phyloP scores from a whole-genome alignment of 1,140 invertebrate genomes.

The Bicyclus anynana region DNA sequence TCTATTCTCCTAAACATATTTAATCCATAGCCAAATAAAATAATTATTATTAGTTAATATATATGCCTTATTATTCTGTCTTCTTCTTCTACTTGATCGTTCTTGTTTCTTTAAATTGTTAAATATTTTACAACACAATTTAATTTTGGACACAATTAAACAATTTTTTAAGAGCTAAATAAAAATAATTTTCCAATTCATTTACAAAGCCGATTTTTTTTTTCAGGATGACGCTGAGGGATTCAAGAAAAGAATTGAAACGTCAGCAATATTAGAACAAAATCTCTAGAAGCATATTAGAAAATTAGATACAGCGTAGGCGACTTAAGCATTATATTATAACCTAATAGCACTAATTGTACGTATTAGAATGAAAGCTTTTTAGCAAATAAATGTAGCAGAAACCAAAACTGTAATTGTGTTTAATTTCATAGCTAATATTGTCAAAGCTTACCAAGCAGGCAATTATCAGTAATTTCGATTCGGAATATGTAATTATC shows the following conservation, averaged over 20 bases:
- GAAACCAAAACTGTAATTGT: conserved; percentile 14
- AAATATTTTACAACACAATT: too few species aligned
- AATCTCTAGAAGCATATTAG: neutral
- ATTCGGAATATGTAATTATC: neutral
- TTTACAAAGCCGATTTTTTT: neutral
- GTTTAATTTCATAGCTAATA: conserved; percentile 13
- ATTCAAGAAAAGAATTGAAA: neutral
- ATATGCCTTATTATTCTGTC: too few species aligned
- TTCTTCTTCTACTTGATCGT: too few species aligned
- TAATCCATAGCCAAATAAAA: too few species aligned
- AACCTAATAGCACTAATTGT: neutral
- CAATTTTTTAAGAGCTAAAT: too few species aligned
- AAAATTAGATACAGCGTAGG: neutral
- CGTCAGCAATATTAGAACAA: too few species aligned
- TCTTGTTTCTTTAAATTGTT: too few species aligned
- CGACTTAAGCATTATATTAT: neutral
- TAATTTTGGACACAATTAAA: too few species aligned
- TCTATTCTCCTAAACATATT: too few species aligned
- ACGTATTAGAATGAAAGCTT: too few species aligned
- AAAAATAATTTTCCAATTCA: too few species aligned
- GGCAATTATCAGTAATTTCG: conserved; percentile 8
- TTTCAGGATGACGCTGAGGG: neutral
- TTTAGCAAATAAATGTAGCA: conserved; percentile 11
- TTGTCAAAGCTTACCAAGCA: conserved; percentile 1
- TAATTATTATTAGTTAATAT: too few species aligned